Evolutionary conservation across 2,113 vertebrate species (phyloP).

Genomic region (Anseranas semipalmata): DNA sequence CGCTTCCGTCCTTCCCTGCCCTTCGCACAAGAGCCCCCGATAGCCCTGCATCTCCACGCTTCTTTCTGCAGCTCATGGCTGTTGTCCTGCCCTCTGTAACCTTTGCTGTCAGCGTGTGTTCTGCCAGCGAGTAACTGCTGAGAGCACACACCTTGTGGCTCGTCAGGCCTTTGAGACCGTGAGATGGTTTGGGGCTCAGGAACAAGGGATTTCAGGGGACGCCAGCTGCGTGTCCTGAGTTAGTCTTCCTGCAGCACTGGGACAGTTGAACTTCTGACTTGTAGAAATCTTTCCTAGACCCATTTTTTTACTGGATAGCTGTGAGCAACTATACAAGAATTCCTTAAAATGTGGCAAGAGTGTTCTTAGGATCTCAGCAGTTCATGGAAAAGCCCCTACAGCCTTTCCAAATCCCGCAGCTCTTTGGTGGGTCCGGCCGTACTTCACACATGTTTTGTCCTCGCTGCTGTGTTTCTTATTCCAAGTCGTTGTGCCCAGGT

Average conservation of each 20-base stretch:
- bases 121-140: not conserved
- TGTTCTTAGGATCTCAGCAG: not conserved
- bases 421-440: not conserved
- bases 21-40: not conserved
- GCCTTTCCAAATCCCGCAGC: not conserved
- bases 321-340: not conserved
- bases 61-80: not conserved
- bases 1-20: not conserved
- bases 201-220: not conserved
- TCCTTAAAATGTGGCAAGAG: not conserved
- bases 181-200: not conserved
- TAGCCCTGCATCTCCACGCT: not conserved
- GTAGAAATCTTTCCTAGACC: not conserved
- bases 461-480: not conserved
- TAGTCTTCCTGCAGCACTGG: not conserved
- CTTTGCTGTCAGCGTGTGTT: not conserved
- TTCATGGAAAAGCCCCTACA: not conserved
- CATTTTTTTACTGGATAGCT: not conserved
- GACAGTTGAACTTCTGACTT: not conserved
- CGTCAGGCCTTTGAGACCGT: not conserved
- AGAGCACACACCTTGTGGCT: not conserved
- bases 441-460: fast-evolving
- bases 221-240: not conserved
- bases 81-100: not conserved
- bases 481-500: not conserved